Evolutionary conservation across 2,888 invertebrate species (phyloP).

Genomic region (Onchidella celtica): DNA sequence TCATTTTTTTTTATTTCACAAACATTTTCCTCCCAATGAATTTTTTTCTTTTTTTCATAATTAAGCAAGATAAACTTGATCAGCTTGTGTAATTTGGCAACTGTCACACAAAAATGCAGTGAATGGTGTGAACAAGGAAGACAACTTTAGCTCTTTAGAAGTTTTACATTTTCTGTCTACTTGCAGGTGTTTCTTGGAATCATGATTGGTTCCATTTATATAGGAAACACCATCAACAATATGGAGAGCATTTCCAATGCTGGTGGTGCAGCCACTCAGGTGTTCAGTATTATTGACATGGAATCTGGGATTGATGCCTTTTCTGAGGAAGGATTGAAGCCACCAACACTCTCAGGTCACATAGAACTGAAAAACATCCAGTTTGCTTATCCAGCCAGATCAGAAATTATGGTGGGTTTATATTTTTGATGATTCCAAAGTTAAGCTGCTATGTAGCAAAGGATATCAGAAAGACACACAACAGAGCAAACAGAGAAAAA

Average conservation of each 20-base stretch:
- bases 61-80: no score
- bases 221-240: slow-evolving; percentile 91
- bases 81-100: no score
- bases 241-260: slow-evolving; percentile 90
- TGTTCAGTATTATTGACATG: slow-evolving; percentile 81
- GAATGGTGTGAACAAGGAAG: no score
- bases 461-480: no score
- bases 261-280: slow-evolving; percentile 86
- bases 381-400: slow-evolving; percentile 81
- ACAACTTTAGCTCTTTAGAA: no score
- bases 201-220: slow-evolving; percentile 80
- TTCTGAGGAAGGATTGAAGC: slow-evolving; percentile 80
- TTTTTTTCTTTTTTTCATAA: no score
- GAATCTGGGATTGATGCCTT: slow-evolving; percentile 81
- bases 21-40: no score
- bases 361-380: slow-evolving; percentile 79
- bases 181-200: slow-evolving; percentile 80
- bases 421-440: not conserved
- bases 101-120: no score
- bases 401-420: slow-evolving; percentile 74
- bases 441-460: not conserved
- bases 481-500: no score
- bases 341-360: slow-evolving; percentile 76
- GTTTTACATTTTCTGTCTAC: no score
- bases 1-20: no score